phyloP scores from a whole-genome alignment of 2,888 invertebrate genomes.

The Caenorhabditis wallacei region DNA sequence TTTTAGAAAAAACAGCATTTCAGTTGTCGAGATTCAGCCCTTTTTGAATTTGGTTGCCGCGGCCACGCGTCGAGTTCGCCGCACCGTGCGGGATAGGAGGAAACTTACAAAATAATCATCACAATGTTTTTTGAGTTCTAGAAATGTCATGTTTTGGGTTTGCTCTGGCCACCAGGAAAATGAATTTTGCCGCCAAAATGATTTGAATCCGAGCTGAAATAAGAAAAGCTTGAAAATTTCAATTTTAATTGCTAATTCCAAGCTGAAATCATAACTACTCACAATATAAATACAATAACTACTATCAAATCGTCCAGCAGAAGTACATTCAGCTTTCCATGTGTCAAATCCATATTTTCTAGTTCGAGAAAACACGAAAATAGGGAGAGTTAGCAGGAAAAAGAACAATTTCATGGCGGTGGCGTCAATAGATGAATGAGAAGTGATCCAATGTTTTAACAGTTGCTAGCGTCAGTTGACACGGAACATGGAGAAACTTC shows the following conservation, averaged over 20 bases:
- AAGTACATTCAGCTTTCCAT: slow-evolving; percentile 2
- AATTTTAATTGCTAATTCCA: background rate
- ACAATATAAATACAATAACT: background rate
- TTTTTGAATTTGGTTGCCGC: too few species aligned
- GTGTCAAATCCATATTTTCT: background rate
- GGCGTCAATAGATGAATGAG: too few species aligned
- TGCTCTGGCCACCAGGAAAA: slow-evolving; percentile 17
- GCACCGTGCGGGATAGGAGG: too few species aligned
- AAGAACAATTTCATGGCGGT: background rate
- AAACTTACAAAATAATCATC: slow-evolving; percentile 23
- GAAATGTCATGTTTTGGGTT: slow-evolving; percentile 6
- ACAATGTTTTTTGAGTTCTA: slow-evolving; percentile 18
- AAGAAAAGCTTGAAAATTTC: background rate
- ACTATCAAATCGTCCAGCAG: background rate
- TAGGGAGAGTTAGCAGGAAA: background rate
- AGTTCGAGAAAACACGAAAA: background rate
- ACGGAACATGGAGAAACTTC: background rate
- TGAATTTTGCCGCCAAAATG: slow-evolving; percentile 12
- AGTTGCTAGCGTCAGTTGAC: too few species aligned
- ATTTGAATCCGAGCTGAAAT: slow-evolving; percentile 15
- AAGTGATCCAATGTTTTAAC: too few species aligned
- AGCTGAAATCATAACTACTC: background rate
- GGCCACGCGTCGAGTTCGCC: too few species aligned
- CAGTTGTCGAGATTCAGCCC: too few species aligned
- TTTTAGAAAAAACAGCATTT: too few species aligned